Base-by-base conservation (phyloP, 2,888 invertebrate genomes). In the Cotesia congregata region DNA sequence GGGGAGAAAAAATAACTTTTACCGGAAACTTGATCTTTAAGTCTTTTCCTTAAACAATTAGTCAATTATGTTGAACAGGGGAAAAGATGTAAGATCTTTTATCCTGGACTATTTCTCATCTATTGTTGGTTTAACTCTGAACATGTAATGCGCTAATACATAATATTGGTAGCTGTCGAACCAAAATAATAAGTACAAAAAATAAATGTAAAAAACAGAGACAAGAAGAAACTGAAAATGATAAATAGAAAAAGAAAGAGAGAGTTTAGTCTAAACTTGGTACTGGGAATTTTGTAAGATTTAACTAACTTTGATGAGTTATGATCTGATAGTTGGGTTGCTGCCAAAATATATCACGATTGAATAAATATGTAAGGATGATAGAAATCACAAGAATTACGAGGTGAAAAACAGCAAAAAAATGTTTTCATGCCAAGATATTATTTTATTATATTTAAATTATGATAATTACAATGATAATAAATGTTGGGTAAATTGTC, bases 331-430 rank as follows among this genome's bases (percentile, higher is more conserved):
- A 12, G 39, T 67, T 73, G 73, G 73, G 6, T 2, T n/a, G 7
- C 6, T 59, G 67, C 67, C 73, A 73, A 50, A 65, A 72, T n/a
- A 12, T 39, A 59, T 50, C 67, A n/a, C 50, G 67, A 67, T 65
- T 73, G 67, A 73, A 65, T 67, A 67, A 67, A 67, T 67, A 67
- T 38, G 41, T 41, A 6, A 12, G 20, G 30, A 30, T 38, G 59
- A 59, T 15, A 59, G n/a, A 50, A 59, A 62, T 72, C 39, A 62
- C 39, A 40, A 50, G 40, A 40, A 12, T 30, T 15, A 62, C 15
- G 62, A 62, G 62, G 62, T 62, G 62, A 62, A 62, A 17, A 17
- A 17, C 17, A 17, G 17, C 17, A 1, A 17, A 17, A 62, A 17
- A 62, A 7, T n/a, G 17, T 62, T 17, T 62, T 62, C 15, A 50